Evolutionary conservation across 2,888 invertebrate species (phyloP).

Genomic region (Magallana nippona): DNA sequence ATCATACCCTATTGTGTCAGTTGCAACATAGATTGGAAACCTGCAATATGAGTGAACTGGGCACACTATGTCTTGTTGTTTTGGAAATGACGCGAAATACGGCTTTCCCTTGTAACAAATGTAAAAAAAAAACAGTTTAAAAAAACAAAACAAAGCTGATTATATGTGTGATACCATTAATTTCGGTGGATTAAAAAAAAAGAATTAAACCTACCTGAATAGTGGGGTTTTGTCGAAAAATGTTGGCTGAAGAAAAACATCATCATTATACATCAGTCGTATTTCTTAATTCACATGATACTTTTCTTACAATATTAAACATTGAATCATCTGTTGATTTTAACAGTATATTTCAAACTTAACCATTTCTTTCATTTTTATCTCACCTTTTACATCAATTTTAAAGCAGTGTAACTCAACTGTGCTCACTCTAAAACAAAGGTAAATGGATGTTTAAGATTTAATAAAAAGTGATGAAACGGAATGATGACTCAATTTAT

Average conservation of each 20-base stretch:
- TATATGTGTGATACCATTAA: too few species aligned
- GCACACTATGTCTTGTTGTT: constrained; percentile 3
- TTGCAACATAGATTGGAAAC: constrained; percentile 29
- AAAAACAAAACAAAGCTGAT: not conserved
- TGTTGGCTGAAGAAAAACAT: not conserved
- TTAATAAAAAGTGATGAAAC: too few species aligned
- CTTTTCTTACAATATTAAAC: too few species aligned
- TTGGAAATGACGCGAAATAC: constrained; percentile 14
- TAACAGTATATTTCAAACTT: too few species aligned
- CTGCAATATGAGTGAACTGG: constrained; percentile 4
- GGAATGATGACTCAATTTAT: too few species aligned
- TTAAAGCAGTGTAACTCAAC: constrained; percentile 32
- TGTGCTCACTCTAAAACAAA: not conserved
- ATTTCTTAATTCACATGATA: too few species aligned
- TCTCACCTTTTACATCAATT: constrained; percentile 26
- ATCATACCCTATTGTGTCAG: not conserved
- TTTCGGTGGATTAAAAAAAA: too few species aligned
- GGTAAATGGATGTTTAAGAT: too few species aligned
- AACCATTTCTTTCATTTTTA: not conserved
- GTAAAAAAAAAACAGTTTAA: not conserved
- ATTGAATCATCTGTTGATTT: too few species aligned
- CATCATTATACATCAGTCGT: too few species aligned
- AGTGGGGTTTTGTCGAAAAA: not conserved
- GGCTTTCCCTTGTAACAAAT: constrained; percentile 22
- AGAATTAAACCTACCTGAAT: too few species aligned